Evolutionary conservation across 2,888 invertebrate genomes (phyloP).

Genomic region (Macrophya annulata): DNA sequence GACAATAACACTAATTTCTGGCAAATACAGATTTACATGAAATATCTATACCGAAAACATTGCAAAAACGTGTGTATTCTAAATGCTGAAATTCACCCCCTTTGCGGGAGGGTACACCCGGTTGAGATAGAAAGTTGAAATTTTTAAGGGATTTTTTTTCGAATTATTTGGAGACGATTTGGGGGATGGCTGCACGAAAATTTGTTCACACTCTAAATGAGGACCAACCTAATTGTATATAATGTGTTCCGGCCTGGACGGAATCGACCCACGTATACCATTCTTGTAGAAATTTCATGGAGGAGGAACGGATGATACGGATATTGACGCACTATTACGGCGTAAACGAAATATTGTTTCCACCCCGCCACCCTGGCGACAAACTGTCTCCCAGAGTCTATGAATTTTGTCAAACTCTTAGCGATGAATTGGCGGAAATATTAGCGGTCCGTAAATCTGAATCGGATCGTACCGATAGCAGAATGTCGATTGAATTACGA

Average conservation of each 20-base stretch:
- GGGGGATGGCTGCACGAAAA: too few species aligned
- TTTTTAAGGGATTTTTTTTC: too few species aligned
- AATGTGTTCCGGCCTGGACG: neutral
- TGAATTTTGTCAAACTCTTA: constrained; percentile 73
- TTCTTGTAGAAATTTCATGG: constrained; percentile 61
- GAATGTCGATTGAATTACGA: neutral
- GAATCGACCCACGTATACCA: neutral
- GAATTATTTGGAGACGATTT: too few species aligned
- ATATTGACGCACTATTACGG: constrained; percentile 76
- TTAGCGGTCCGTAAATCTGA: constrained; percentile 32
- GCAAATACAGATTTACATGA: too few species aligned
- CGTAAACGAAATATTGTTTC: constrained; percentile 76
- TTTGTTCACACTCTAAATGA: too few species aligned
- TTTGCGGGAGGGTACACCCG: too few species aligned
- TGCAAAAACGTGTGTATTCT: too few species aligned
- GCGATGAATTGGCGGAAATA: constrained; percentile 62
- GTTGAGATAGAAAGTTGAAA: too few species aligned
- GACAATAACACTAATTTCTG: too few species aligned
- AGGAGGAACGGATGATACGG: constrained; percentile 75
- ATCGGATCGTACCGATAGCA: neutral
- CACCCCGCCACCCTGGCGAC: constrained; percentile 71
- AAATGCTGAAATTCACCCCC: too few species aligned
- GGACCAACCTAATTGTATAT: too few species aligned
- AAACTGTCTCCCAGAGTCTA: constrained; percentile 11
- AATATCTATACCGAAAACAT: too few species aligned